Base-by-base conservation (phyloP, 1,140 invertebrate genomes). In the Papilio xuthus region DNA sequence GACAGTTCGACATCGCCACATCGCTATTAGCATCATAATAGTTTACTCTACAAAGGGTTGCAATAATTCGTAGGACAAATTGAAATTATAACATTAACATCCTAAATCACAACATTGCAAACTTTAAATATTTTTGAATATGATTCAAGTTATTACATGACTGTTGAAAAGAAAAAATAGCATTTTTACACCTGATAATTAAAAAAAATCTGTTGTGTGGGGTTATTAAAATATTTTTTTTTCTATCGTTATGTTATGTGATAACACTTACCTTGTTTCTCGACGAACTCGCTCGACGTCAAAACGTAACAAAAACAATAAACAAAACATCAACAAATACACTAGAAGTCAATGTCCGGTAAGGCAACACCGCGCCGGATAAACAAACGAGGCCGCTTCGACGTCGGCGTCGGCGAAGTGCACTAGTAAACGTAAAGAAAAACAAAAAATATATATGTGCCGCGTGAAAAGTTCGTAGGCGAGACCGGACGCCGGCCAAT, bases 261-360 rank as follows among this genome's bases (percentile, higher is more conserved):
- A 18, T 42, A n/a, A 18, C 44, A 91, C 89, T 91, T 84, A 92
- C 90, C 90, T 88, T 73, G 77, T 77, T 28, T n/a, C 50, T 37
- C 78, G 53, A 79, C 78, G 67, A 82, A 78, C 80, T 63, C 76
- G 78, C 79, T 69, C 78, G 63, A 79, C 80, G 78, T 79, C 77
- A 79, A 82, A 85, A 84, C 83, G 82, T 84, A 89, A 89, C 83
- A 88, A 86, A 86, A 89, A 88, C 83, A 90, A 83, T 84, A 78
- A 91, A 90, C 83, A 87, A 88, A 90, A 91, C 87, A 84, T 88
- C 84, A 92, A 89, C 89, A 92, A 85, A 89, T 86, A 89, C 89
- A 90, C 90, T 82, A 70, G 80, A 77, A 89, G 87, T 88, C 80
- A 90, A 87, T 86, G 89, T 92, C 88, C 90, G 86, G 82, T 74